Percentiles rank a stretch among this genome's conserved stretches.
These are phyloP conservation scores for Hyposoter didymator DNA, from an alignment of 2,888 invertebrate species.

Conservation along the genomic window DNA sequence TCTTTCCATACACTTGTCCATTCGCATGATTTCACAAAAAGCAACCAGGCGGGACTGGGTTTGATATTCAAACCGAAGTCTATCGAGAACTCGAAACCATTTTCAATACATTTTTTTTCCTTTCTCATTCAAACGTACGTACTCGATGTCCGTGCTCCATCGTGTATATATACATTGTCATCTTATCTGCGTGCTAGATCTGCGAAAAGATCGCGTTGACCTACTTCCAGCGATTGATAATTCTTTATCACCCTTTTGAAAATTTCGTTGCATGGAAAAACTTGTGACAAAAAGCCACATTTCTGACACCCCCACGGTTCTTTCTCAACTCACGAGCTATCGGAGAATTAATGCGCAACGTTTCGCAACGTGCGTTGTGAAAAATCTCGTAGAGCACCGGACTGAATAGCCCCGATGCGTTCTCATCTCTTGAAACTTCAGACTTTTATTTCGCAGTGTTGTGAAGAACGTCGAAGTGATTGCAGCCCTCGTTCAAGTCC, in stretches of 20 bases:
- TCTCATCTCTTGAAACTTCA: background rate
- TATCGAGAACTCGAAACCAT: background rate
- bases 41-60: slow-evolving; percentile 23
- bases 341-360: background rate
- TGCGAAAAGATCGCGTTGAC: background rate
- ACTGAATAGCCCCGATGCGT: background rate
- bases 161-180: background rate
- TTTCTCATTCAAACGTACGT: background rate
- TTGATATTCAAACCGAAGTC: slow-evolving; percentile 32
- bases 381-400: background rate
- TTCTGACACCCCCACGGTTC: background rate
- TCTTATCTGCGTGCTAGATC: slow-evolving; percentile 15
- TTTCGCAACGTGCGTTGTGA: background rate
- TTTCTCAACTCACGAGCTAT: background rate
- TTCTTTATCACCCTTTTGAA: background rate
- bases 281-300: background rate
- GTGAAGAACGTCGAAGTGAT: slow-evolving; percentile 18
- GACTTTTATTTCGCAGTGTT: slow-evolving; percentile 23
- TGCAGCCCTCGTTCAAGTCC: slow-evolving; percentile 11
- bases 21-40: slow-evolving; percentile 45
- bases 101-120: slow-evolving; percentile 25
- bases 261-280: background rate
- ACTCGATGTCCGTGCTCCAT: background rate
- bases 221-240: background rate
- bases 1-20: slow-evolving; percentile 31